Evolutionary conservation across 2,113 vertebrate genomes (phyloP).

Genomic region (cat (Felis catus)): F.catus_Fca126_mat1.0 CM031415.1:133396001-133396500

Average conservation of each 20-base stretch:
- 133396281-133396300: not conserved
- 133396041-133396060: conserved; percentile 11
- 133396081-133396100: not conserved
- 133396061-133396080: not conserved
- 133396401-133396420: not conserved
- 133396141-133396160: not conserved
- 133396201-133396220: not conserved
- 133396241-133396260: not conserved
- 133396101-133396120: conserved; percentile 10
- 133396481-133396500: conserved; percentile 92
- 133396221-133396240: not conserved
- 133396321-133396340: fast-evolving
- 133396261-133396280: not conserved
- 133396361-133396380: not conserved
- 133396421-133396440: conserved; percentile 79
- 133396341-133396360: not conserved
- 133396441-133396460: conserved; percentile 67
- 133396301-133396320: not conserved
- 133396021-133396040: conserved; percentile 54
- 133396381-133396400: not conserved
- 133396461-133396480: conserved; percentile 88
- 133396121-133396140: not conserved
- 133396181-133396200: not conserved
- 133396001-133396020: conserved; percentile 42
- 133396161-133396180: not conserved